Evolutionary conservation across 1,140 invertebrate genomes (phyloP).

Genomic region (Heliconius hewitsoni): DNA sequence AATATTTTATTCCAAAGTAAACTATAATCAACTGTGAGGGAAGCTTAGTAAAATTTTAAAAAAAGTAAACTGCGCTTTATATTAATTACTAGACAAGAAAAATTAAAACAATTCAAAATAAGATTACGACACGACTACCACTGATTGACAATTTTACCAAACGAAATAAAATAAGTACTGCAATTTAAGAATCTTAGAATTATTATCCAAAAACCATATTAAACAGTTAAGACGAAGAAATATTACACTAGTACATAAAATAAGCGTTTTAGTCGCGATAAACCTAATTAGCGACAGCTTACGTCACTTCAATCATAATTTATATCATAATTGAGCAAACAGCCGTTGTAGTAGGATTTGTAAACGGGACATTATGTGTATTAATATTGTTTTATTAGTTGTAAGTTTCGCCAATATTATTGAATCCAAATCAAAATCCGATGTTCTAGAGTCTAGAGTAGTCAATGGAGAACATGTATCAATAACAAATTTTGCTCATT

Average conservation of each 20-base stretch:
- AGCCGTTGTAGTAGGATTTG: not conserved
- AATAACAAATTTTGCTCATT: slow-evolving; percentile 38
- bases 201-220: not conserved
- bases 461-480: slow-evolving; percentile 26
- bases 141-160: no score
- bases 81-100: no score
- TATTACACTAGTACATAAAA: not conserved
- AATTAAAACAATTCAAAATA: no score
- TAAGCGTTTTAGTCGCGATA: not conserved
- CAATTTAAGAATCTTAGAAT: not conserved
- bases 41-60: no score
- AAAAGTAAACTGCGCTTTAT: no score
- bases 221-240: not conserved
- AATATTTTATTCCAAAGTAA: not conserved
- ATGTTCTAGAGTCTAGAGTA: slow-evolving; percentile 26
- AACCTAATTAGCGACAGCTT: not conserved
- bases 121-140: no score
- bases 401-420: not conserved
- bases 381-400: slow-evolving; percentile 4
- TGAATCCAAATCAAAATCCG: not conserved
- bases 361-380: not conserved
- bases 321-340: not conserved
- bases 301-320: slow-evolving; percentile 5
- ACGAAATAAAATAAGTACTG: no score
- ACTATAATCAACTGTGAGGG: no score